Evolutionary conservation across 1,140 invertebrate genomes (phyloP), one percentile per base, ranked within the genome.

Genomic region (Caenorhabditis inopinata): DNA sequence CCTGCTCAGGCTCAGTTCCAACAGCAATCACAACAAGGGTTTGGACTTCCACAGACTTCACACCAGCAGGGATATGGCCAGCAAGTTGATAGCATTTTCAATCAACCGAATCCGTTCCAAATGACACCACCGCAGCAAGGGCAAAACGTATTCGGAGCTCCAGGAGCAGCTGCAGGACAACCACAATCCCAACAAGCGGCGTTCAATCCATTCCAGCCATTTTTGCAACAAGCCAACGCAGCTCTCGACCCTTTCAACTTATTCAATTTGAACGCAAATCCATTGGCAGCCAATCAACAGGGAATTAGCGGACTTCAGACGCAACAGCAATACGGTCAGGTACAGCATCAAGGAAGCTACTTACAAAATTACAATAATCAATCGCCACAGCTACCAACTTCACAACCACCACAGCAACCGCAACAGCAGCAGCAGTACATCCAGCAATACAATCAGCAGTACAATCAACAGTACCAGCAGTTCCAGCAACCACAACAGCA

Each of bases 161-260:
- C 76, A 78, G 76, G 29, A 32, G 35, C 76, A 49, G 48, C 42
- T 45, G 73, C 21, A 75, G 7, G 9, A 68, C 16, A 18, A 14
- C 5, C 32, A 7, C 58, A 68, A 68, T 42, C 38, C 5, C 58
- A 68, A 21, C 32, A n/a, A 21, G 58, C 58, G 6, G 58, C 58
- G 18, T 78, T 78, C 76, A 78, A 78, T 47, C 76, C 76, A 27
- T 78, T 78, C 76, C 49, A 58, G 27, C 76, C 51, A 46, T 78
- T 78, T 42, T 47, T 78, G 14, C 53, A 78, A 42, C 35, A 47
- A 35, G 42, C 49, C 16, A 45, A 45, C 16, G 47, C 42, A 23
- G 42, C 76, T 9, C 35, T 78, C n/a, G 76, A 78, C 47, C 76
- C 76, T 23, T 47, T 78, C 53, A 53, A 53, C 18, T 21, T 78